Evolutionary conservation across 2,113 vertebrate genomes (phyloP), one percentile per base, ranked within the genome.

Genomic region (Tachycineta bicolor): DNA sequence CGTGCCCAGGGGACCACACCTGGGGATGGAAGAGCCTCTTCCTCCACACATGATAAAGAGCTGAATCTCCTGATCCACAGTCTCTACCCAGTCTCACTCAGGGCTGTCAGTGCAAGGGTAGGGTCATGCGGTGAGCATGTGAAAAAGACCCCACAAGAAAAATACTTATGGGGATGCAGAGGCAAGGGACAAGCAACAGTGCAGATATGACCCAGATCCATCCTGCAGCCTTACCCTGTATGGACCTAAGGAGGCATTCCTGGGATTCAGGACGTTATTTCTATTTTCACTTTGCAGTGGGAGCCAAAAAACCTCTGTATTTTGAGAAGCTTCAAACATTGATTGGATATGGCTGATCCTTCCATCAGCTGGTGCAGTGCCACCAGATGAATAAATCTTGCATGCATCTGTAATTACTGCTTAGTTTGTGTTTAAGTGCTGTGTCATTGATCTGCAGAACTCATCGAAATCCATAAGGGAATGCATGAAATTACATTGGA

Each of bases 371-470:
- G 88, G 85, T 90, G 64, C 85, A 34, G 43, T 89, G 87, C 92
- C 92, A 93, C 85, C 90, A 93, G 88, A 87, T 83, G 52, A 94
- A 94, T 94, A 95, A 90, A 88, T 93, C 75, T 77, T 77, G 71
- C 88, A 58, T 67, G 87, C 64, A 50, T 90, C 92, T 81, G 82
- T 97, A 94, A 97, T 93, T 95, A 92, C 92, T 71, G 79, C 90
- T 86, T 78, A 91, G 83, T 68, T 95, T 78, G 93, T 93, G 75
- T 83, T 96, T 90, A 94, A 96, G 82, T 86, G 90, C 92, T 94
- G 76, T 24, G 4, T 77, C 88, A 93, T 68, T 93, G 93, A 93
- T 93, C 88, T 94, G 88, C 76, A 95, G 71, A 83, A 88, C 64
- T 93, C 90, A 90, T 92, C 71, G 70, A 90, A 96, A 94, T 26